Base-by-base conservation (phyloP, 2,113 vertebrate species). In the Myiozetetes cayanensis region DNA sequence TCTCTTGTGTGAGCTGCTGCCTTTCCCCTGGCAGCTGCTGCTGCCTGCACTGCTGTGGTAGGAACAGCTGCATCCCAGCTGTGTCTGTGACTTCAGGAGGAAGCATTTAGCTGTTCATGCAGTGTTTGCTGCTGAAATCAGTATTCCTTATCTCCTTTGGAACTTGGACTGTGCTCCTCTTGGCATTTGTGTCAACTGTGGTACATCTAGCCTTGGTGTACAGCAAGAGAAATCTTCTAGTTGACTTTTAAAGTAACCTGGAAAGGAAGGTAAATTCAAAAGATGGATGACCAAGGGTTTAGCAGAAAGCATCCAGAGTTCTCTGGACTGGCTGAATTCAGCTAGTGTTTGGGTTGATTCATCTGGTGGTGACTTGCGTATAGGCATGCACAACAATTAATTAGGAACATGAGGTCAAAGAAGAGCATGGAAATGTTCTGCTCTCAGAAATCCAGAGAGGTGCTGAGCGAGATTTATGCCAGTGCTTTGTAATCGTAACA, bases 381-480 rank as follows among this genome's bases (percentile, higher is more conserved):
- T 16, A 56, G 65, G 28, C 62, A 47, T 28, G 27, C 41, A 43
- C 2, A 2, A 49, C 2, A 1, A 90, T 31, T 86, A 84, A 77
- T 66, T 62, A 63, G 59, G 75, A 83, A 61, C 43, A 27, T 31
- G 76, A 67, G 80, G 70, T 88, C 68, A 85, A 70, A 75, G 76
- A 68, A 81, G 83, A 87, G 73, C 70, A 65, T 95, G 85, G 74
- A 79, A 95, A 86, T 72, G 82, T 89, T 81, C 65, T 84, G 68
- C 68, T 79, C 53, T 78, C 53, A 56, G 77, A 91, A 90, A 63
- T 41, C 35, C 44, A 16, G 7, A 76, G 52, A 53, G 28, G 39
- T 89, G 31, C 55, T 68, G 70, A 86, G 85, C 83, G 66, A 91
- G 44, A 55, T 92, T 92, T 93, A 46, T 94, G 58, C 81, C 46